phyloP scores from a whole-genome alignment of 2,888 invertebrate species.

The Lottia gigantea region DNA sequence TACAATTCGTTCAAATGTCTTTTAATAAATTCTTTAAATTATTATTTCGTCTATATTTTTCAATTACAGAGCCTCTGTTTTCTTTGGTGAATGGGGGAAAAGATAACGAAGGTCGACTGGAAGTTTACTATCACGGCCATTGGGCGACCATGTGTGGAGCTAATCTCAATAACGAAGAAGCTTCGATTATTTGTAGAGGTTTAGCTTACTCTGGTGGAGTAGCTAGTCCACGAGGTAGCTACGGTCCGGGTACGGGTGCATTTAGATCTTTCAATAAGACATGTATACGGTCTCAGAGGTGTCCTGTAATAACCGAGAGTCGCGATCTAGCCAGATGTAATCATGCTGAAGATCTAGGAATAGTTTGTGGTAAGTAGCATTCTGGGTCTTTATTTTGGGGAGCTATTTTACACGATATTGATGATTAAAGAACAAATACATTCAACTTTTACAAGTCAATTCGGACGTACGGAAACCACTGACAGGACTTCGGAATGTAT shows the following conservation, averaged over 20 bases:
- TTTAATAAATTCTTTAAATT: too few relatives aligned
- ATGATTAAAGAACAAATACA: too few relatives aligned
- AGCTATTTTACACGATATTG: too few relatives aligned
- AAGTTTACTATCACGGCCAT: constrained; percentile 52
- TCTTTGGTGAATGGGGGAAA: constrained; percentile 50
- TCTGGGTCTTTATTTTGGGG: too few relatives aligned
- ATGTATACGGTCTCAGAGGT: constrained; percentile 43
- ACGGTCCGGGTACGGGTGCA: constrained; percentile 45
- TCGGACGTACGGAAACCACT: too few relatives aligned
- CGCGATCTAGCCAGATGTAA: constrained; percentile 30
- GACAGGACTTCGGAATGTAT: too few relatives aligned
- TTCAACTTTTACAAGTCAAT: too few relatives aligned
- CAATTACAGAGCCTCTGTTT: constrained; percentile 53
- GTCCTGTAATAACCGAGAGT: constrained; percentile 36
- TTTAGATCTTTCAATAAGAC: constrained; percentile 52
- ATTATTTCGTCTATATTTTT: neutral
- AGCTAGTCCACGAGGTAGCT: constrained; percentile 47
- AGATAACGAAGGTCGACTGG: constrained; percentile 53
- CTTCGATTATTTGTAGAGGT: constrained; percentile 54
- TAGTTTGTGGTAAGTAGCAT: constrained; percentile 51
- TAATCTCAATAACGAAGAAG: constrained; percentile 48
- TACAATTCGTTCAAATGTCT: too few relatives aligned
- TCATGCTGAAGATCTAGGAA: constrained; percentile 45
- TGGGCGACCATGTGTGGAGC: constrained; percentile 57
- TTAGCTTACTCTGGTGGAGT: constrained; percentile 53